Evolutionary conservation across 2,888 invertebrate species (phyloP).

Genomic region (Troides oblongomaculatus): DNA sequence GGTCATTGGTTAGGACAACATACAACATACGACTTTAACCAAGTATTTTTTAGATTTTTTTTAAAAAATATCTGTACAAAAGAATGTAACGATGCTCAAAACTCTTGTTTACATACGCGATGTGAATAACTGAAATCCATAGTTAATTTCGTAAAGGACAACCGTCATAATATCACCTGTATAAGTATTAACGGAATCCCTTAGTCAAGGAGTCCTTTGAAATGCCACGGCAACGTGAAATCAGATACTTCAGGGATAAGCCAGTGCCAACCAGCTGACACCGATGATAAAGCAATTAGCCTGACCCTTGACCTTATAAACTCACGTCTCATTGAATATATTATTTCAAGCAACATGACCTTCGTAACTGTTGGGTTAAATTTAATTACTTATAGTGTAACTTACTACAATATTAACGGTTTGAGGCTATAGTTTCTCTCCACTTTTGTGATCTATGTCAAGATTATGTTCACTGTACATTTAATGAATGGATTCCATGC

Average conservation of each 20-base stretch:
- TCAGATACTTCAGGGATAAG: conserved; percentile 13
- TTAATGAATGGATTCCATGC: too few relatives aligned
- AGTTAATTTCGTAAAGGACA: too few relatives aligned
- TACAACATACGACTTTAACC: too few relatives aligned
- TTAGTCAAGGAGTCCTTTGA: conserved; percentile 14
- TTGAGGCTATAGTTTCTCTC: too few relatives aligned
- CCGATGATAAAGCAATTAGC: conserved; percentile 23
- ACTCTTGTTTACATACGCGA: too few relatives aligned
- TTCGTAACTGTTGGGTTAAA: background rate
- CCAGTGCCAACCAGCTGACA: conserved; percentile 15
- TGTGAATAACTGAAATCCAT: too few relatives aligned
- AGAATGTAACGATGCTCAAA: too few relatives aligned
- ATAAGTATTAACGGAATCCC: background rate
- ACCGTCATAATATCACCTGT: background rate
- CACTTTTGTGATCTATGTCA: too few relatives aligned
- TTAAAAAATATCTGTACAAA: too few relatives aligned
- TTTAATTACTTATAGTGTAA: conserved; percentile 4
- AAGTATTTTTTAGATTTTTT: too few relatives aligned
- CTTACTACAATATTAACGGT: background rate
- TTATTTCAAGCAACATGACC: conserved; percentile 6
- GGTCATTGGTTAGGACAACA: too few relatives aligned
- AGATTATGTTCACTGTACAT: too few relatives aligned
- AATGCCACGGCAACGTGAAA: conserved; percentile 24
- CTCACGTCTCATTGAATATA: conserved; percentile 4
- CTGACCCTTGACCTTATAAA: conserved; percentile 8